Evolutionary conservation across 1,140 invertebrate species (phyloP), one percentile per base, ranked within the genome.

Genomic region (Acromyrmex heyeri): DNA sequence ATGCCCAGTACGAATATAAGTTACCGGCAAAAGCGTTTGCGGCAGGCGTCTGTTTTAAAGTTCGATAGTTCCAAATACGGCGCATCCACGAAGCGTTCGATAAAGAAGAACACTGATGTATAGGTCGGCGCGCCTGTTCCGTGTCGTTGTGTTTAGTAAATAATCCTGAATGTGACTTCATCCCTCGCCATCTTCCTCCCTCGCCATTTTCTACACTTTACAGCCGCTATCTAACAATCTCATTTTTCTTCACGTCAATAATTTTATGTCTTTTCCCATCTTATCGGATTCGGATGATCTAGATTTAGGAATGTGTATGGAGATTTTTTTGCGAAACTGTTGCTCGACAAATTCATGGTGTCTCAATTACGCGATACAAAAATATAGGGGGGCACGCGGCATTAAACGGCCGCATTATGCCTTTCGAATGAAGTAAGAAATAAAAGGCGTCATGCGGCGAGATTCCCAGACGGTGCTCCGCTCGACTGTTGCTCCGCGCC

Each of bases 111-210:
- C 86, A 87, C 92, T 93, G 92, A 94, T 92, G 92, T 93, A 94
- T 92, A 89, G 88, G 76, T 82, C 69, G 92, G 87, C 94, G 92
- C 90, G 92, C 91, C 92, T 91, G 92, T 94, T 94, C 82, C 91
- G 88, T 94, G 93, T 94, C 90, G 93, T 73, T 76, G 82, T 92
- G 90, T 94, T 94, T 94, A 93, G 90, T 94, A 94, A 94, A 94
- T 92, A 94, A 91, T 89, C 38, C 38, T 88, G 87, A 90, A 65
- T 38, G 44, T 34, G 27, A 73, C 70, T 91, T 88, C 64, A 61
- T 81, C 82, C 76, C 34, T 85, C 69, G 85, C 82, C 87, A 57
- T 87, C 85, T 78, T 86, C 24, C 53, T 81, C 86, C 27, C 53
- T 81, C 86, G 24, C 38, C 8, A 85, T 86, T 65, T 69, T 69